These are phyloP conservation scores for Poeciliopsis turrubarensis DNA, from an alignment of 2,113 vertebrate species.

Conservation along the genomic window DNA sequence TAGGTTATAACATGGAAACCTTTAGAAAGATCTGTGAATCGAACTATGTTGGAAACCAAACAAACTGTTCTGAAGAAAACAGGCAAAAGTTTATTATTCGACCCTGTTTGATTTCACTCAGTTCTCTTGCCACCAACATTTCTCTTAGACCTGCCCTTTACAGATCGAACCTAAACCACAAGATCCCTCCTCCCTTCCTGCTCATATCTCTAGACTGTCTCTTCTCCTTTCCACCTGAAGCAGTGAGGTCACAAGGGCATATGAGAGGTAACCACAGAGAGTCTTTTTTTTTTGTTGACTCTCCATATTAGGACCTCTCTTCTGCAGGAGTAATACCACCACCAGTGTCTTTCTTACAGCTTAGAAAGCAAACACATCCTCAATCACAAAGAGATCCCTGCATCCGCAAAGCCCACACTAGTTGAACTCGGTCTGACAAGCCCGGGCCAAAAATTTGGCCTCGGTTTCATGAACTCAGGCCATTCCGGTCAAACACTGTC, in stretches of 20 bases:
- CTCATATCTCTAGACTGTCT: slow-evolving; percentile 21
- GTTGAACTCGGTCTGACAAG: slow-evolving; percentile 64
- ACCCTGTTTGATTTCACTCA: slow-evolving; percentile 35
- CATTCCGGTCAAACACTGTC: slow-evolving; percentile 69
- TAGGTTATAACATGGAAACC: background rate
- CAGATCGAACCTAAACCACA: slow-evolving; percentile 47
- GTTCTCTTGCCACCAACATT: slow-evolving; percentile 36
- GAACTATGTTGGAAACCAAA: background rate
- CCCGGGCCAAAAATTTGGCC: slow-evolving; percentile 58
- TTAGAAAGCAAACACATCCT: slow-evolving; percentile 79
- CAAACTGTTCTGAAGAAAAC: background rate
- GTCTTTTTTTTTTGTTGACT: slow-evolving; percentile 77
- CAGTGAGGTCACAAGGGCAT: slow-evolving; percentile 75
- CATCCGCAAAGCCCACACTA: slow-evolving; percentile 71
- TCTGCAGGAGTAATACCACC: slow-evolving; percentile 71
- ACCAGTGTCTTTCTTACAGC: slow-evolving; percentile 72
- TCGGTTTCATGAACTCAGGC: slow-evolving; percentile 66
- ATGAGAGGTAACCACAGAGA: slow-evolving; percentile 75
- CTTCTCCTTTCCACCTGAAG: slow-evolving; percentile 58
- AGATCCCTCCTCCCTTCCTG: slow-evolving; percentile 15
- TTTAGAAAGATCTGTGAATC: background rate
- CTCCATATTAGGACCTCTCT: slow-evolving; percentile 66
- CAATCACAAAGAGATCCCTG: slow-evolving; percentile 67
- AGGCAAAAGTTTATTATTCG: slow-evolving; percentile 12
- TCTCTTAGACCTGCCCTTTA: slow-evolving; percentile 2